phyloP scores from a whole-genome alignment of 2,797 vertebrate species.

The Galagoides demidoff region DNA sequence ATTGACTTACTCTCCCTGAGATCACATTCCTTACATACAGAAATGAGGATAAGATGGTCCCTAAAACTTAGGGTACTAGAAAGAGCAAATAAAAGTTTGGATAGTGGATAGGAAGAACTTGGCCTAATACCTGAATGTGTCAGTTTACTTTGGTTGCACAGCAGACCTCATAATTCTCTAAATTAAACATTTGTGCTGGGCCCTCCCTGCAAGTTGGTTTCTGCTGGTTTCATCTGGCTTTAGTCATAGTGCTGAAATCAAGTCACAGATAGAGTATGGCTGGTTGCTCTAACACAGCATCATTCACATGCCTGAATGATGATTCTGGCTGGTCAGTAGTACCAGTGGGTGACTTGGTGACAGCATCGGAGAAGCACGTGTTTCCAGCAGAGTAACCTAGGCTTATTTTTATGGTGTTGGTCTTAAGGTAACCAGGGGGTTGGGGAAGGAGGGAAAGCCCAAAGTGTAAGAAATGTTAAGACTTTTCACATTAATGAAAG shows the following conservation, averaged over 20 bases:
- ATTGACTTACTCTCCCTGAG: neutral
- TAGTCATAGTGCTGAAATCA: neutral
- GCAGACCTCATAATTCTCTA: neutral
- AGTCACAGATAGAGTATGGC: neutral
- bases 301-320: neutral
- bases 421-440: too few relatives aligned
- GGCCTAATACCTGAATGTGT: neutral
- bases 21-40: neutral
- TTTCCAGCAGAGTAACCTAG: neutral
- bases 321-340: neutral
- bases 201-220: neutral
- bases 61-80: neutral
- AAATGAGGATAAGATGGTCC: neutral
- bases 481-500: neutral
- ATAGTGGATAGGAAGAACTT: neutral
- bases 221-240: neutral
- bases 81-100: too few relatives aligned
- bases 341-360: neutral
- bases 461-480: neutral
- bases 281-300: neutral
- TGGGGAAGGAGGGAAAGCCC: neutral
- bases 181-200: neutral
- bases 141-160: neutral
- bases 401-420: too few relatives aligned
- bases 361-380: fast-evolving